phyloP scores from a whole-genome alignment of 2,797 vertebrate genomes.

The Sebastes flavidus region DNA sequence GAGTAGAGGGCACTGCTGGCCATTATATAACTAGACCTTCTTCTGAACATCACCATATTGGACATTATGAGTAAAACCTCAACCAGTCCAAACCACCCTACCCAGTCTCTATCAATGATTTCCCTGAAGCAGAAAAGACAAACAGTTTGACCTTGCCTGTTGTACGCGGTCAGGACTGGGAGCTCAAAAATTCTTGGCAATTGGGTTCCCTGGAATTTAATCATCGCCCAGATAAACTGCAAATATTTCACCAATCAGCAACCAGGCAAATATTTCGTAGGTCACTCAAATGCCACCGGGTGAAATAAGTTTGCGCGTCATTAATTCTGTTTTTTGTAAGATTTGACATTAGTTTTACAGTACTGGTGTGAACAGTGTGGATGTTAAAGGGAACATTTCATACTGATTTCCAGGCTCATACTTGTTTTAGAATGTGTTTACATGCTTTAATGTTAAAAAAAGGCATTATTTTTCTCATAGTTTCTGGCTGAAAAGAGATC shows the following conservation, averaged over 20 bases:
- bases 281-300: not conserved
- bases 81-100: not conserved
- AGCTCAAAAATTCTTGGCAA: not conserved
- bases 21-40: not conserved
- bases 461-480: no score
- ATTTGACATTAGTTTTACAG: not conserved
- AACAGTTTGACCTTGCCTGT: slow-evolving; percentile 8
- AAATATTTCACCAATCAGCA: not conserved
- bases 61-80: not conserved
- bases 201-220: not conserved
- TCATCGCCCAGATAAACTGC: not conserved
- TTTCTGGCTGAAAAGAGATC: no score
- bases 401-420: no score
- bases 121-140: not conserved
- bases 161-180: not conserved
- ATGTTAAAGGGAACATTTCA: not conserved
- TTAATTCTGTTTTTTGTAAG: not conserved
- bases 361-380: not conserved
- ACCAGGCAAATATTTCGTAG: not conserved
- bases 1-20: not conserved
- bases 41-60: not conserved
- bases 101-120: not conserved
- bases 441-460: no score
- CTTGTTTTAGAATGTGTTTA: no score
- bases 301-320: not conserved